Percentiles rank a stretch among this genome's conserved stretches.
Evolutionary conservation across 37 sponge, comb jelly and placozoan genomes (phyloP).

Genomic region (Geodia barretti): DNA sequence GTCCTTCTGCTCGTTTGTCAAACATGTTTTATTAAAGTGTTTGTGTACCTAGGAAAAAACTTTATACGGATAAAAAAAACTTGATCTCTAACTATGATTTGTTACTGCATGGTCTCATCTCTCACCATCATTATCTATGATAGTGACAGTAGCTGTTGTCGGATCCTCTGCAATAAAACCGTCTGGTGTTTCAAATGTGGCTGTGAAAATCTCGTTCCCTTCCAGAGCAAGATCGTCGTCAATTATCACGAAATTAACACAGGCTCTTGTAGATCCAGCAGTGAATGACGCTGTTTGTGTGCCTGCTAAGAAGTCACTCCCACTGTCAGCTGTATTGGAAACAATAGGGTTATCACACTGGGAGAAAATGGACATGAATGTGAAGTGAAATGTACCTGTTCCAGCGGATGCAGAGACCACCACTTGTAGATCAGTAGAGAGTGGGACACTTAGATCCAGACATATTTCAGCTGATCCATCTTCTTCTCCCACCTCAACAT

Average conservation of each 20-base stretch:
- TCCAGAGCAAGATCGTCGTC: conserved; percentile 47
- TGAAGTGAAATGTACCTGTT: background rate
- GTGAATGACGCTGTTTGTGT: conserved; percentile 10
- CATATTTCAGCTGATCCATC: background rate
- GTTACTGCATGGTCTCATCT: too few species aligned
- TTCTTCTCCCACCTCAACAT: background rate
- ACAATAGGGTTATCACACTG: too few species aligned
- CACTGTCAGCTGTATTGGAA: too few species aligned
- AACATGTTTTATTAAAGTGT: too few species aligned
- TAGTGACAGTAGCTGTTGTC: conserved; percentile 16
- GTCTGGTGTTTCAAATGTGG: background rate
- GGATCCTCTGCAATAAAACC: background rate
- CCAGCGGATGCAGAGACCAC: background rate
- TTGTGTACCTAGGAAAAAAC: too few species aligned
- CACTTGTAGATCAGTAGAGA: background rate
- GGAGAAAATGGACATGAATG: background rate
- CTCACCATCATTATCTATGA: conserved; percentile 52
- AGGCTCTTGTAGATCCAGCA: background rate
- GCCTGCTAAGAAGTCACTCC: background rate
- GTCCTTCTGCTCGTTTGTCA: too few species aligned
- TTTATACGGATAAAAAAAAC: too few species aligned
- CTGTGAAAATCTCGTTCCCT: conserved; percentile 14
- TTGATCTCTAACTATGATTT: too few species aligned
- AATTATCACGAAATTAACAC: conserved; percentile 12
- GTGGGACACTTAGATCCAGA: background rate